Conservation (phyloP, 2,888 invertebrate genomes). For the Tortrix viridana region DNA sequence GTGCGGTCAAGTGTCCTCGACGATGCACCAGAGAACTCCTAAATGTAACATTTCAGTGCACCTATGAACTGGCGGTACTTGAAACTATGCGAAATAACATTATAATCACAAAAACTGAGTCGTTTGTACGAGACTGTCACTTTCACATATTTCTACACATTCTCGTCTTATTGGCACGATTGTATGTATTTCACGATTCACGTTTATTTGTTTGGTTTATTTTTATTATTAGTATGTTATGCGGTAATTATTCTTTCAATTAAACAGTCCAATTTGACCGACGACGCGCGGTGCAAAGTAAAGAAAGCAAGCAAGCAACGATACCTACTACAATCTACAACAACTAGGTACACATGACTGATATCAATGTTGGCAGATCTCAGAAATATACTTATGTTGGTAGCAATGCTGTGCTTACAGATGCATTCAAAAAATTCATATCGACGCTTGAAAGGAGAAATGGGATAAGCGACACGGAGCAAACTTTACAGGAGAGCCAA, state of each 20-base stretch:
- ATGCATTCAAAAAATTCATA: slow-evolving; percentile 54
- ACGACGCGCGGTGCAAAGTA: slow-evolving; percentile 77
- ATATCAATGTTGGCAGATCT: slow-evolving; percentile 60
- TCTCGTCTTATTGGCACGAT: slow-evolving; percentile 57
- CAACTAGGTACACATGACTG: slow-evolving; percentile 63
- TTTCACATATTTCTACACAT: slow-evolving; percentile 72
- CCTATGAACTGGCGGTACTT: slow-evolving; percentile 68
- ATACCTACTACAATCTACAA: slow-evolving; percentile 47
- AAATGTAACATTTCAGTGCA: slow-evolving; percentile 60
- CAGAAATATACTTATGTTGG: slow-evolving; percentile 52
- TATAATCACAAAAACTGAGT: slow-evolving; percentile 69
- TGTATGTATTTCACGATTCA: slow-evolving; percentile 49
- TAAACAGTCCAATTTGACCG: slow-evolving; percentile 68
- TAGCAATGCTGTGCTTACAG: slow-evolving; percentile 39
- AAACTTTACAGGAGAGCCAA: too few species aligned
- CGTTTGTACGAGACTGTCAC: slow-evolving; percentile 72
- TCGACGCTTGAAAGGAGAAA: too few species aligned
- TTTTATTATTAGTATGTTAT: slow-evolving; percentile 60
- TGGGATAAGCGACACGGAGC: too few species aligned
- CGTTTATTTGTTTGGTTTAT: slow-evolving; percentile 54
- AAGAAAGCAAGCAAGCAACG: slow-evolving; percentile 72
- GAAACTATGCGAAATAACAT: slow-evolving; percentile 74
- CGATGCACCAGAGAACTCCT: slow-evolving; percentile 57
- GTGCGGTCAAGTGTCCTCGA: slow-evolving; percentile 68
- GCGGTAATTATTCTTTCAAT: slow-evolving; percentile 62